Evolutionary conservation across 2,113 vertebrate genomes (phyloP).

Genomic region (Smithornis capensis): DNA sequence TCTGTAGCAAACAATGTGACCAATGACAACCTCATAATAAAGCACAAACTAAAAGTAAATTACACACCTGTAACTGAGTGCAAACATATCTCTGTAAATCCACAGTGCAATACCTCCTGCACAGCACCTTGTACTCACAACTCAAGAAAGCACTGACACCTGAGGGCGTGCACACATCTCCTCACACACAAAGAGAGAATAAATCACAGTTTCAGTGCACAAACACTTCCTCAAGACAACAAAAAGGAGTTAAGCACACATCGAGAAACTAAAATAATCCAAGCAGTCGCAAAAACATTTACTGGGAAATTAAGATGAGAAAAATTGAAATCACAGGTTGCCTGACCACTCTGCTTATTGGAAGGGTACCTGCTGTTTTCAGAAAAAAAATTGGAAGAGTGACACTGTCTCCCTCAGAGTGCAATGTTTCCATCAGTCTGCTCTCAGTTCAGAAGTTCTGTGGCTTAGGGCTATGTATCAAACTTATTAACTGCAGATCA

Average conservation of each 20-base stretch:
- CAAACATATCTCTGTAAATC: neutral
- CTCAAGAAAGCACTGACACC: neutral
- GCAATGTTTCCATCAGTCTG: accelerated
- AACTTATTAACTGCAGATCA: neutral
- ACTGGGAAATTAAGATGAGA: neutral
- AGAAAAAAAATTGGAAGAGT: neutral
- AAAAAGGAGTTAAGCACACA: neutral
- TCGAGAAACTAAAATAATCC: neutral
- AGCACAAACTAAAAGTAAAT: neutral
- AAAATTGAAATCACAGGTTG: neutral
- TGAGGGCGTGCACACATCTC: neutral
- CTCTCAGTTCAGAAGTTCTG: neutral
- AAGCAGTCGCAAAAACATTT: neutral
- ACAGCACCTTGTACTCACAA: neutral
- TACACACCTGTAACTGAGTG: neutral
- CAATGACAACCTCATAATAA: accelerated
- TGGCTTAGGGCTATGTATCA: neutral
- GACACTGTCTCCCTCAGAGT: neutral
- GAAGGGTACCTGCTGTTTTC: neutral
- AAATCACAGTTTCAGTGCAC: neutral
- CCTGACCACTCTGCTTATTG: neutral
- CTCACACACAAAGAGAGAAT: neutral
- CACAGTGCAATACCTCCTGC: neutral
- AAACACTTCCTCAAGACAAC: neutral
- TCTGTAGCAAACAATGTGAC: neutral